A percentile compares a stretch with the other conserved stretches of the same genome.
Evolutionary conservation across 2,797 vertebrate genomes (phyloP).

Genomic region (Glossophaga mutica): DNA sequence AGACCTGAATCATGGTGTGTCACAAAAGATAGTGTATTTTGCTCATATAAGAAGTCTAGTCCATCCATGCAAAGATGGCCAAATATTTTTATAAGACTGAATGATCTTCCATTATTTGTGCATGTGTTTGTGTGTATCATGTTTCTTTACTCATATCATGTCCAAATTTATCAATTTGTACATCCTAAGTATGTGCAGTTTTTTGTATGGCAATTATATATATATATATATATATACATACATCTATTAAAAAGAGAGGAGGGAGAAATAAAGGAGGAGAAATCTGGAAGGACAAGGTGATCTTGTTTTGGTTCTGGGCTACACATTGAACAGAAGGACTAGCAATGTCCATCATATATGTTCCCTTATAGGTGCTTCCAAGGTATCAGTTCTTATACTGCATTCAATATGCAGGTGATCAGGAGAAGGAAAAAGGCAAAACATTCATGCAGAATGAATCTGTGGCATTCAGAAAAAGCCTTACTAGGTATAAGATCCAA

Average conservation of each 20-base stretch:
- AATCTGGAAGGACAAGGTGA: not conserved
- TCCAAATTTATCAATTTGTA: not conserved
- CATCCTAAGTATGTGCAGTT: not conserved
- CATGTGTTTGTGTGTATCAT: not conserved
- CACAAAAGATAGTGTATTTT: not conserved
- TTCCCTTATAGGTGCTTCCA: not conserved
- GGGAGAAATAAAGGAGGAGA: not conserved
- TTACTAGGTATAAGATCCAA: not conserved
- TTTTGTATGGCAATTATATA: not conserved
- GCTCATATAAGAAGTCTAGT: not conserved
- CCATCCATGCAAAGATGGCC: not conserved
- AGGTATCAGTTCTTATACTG: fast-evolving
- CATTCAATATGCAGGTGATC: not conserved
- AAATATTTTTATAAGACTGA: not conserved
- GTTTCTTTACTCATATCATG: not conserved
- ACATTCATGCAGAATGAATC: not conserved
- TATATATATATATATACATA: no score
- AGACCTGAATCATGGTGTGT: not conserved
- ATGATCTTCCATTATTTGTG: not conserved
- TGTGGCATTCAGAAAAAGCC: not conserved
- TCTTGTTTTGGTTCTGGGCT: not conserved
- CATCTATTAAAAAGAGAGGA: not conserved
- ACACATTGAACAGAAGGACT: not conserved
- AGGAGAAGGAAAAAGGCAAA: not conserved
- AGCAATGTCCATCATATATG: not conserved